A percentile compares a stretch with the other conserved stretches of the same genome.
Conservation (phyloP, 2,113 vertebrate genomes). For the Craseonycteris thonglongyai region DNA sequence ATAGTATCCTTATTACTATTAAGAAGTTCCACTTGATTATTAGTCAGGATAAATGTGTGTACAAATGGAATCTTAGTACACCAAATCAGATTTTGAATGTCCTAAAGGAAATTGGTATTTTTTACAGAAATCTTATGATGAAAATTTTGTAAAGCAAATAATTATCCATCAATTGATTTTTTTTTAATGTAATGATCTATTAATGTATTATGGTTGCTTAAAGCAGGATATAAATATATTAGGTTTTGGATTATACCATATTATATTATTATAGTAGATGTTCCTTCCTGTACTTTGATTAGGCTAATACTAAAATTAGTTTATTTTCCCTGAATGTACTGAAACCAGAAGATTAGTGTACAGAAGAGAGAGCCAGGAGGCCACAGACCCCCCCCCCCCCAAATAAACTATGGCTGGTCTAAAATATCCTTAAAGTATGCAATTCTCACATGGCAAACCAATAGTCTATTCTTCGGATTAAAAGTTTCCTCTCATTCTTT, state of each 20-base stretch:
- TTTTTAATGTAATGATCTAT: conserved; percentile 53
- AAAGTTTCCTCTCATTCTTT: background rate
- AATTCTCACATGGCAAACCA: background rate
- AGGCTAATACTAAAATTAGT: conserved; percentile 56
- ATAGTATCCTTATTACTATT: conserved; percentile 27
- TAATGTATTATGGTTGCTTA: conserved; percentile 58
- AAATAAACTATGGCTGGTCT: background rate
- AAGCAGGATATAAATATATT: conserved; percentile 59
- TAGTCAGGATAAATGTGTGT: conserved; percentile 45
- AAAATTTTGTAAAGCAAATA: conserved; percentile 59
- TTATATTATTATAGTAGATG: conserved; percentile 53
- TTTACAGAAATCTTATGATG: conserved; percentile 42
- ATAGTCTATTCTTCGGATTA: background rate
- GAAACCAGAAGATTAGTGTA: conserved; percentile 9
- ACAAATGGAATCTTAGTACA: conserved; percentile 12
- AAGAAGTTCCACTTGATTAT: conserved; percentile 47
- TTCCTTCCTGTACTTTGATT: conserved; percentile 61
- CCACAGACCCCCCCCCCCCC: background rate
- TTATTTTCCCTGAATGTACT: conserved; percentile 49
- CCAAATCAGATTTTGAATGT: conserved; percentile 61
- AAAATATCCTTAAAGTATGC: background rate
- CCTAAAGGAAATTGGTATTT: conserved; percentile 37
- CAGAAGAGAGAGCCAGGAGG: background rate
- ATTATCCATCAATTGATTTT: conserved; percentile 53
- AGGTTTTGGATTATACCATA: conserved; percentile 50